These are phyloP conservation scores for Cossypha polioptera DNA, from an alignment of 2,797 vertebrate species.

Conservation along the genomic window DNA sequence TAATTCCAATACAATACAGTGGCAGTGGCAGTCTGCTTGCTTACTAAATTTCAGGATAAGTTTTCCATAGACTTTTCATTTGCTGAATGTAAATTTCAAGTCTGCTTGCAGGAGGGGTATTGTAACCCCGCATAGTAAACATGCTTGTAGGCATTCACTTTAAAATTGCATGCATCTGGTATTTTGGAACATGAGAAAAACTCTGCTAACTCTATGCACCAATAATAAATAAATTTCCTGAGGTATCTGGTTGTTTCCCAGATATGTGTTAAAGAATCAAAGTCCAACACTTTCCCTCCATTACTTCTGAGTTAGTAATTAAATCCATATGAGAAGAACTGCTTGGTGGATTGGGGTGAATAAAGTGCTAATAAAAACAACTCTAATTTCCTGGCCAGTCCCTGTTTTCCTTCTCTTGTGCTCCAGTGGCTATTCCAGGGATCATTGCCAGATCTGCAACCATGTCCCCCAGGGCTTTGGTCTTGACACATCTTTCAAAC, in stretches of 20 bases:
- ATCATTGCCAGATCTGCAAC: background rate
- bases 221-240: background rate
- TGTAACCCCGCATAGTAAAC: background rate
- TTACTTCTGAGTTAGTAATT: constrained; percentile 13
- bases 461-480: background rate
- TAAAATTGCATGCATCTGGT: background rate
- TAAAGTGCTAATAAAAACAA: constrained; percentile 26
- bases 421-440: background rate
- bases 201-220: background rate
- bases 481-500: constrained; percentile 3
- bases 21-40: background rate
- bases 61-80: background rate
- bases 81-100: background rate
- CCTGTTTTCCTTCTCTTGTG: background rate
- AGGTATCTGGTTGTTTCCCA: background rate
- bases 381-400: constrained; percentile 9
- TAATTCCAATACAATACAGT: background rate
- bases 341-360: background rate
- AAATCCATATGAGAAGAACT: background rate
- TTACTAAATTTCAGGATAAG: background rate
- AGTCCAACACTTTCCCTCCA: background rate
- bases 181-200: background rate
- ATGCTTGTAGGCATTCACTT: background rate
- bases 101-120: background rate
- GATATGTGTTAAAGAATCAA: background rate